Base-by-base conservation (phyloP, 2,113 vertebrate species). In the Catharus bicknelli region DNA sequence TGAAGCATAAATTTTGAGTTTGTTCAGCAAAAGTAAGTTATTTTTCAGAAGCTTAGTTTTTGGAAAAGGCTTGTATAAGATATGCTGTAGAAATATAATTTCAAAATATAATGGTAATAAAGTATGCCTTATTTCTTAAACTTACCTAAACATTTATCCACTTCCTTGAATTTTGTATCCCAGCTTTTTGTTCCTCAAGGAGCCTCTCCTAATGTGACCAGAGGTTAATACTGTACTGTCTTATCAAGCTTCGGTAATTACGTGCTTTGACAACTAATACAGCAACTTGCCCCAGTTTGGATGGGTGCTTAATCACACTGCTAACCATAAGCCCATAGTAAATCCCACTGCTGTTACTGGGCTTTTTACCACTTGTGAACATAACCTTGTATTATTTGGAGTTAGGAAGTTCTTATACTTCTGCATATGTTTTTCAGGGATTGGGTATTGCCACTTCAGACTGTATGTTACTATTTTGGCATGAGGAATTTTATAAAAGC, bases 251-350 rank as follows among this genome's bases (percentile, higher is more conserved):
- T 66, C 11, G 42, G 7, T 76, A 61, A 42, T 83, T 91, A 64
- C 22, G 15, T 91, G n/a, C 57, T 89, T 83, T 84, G 16, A 57
- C 22, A 51, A 4, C 13, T 54, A 30, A 40, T 82, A 64, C n/a
- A 68, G 36, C 21, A 64, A 27, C 26, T 67, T 73, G 22, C 11
- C 25, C 16, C 13, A 30, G 6, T 81, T 83, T 59, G 26, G 22
- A 42, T 62, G 23, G 27, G 17, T 74, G 29, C 36, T 70, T 87
- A 78, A 79, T 75, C 34, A 53, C 29, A 9, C 25, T 72, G 61
- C 11, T 64, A 57, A 45, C 42, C 0, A 0, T 40, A 64, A 48
- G 3, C 10, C 29, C 13, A 3, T 25, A 36, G 32, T 43, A 84
- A 86, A 86, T 87, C 25, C 20, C 32, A 48, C 30, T 67, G 38